Conservation (phyloP, 2,113 vertebrate genomes). For the Atrichornis clamosus region DNA sequence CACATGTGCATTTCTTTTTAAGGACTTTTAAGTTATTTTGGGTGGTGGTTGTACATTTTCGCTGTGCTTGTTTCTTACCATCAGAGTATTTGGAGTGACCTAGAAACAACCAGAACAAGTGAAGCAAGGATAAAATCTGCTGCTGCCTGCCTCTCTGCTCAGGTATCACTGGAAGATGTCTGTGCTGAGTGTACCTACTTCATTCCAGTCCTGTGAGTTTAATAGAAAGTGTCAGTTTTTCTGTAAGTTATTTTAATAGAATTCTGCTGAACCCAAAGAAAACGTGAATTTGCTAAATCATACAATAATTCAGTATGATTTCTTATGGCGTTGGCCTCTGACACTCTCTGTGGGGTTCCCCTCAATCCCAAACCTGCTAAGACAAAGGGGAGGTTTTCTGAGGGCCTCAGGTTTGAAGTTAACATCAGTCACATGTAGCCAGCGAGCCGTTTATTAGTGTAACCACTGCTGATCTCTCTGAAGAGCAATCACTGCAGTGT, state of each 20-base stretch:
- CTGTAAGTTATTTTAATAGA: not conserved
- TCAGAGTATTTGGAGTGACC: not conserved
- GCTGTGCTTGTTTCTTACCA: not conserved
- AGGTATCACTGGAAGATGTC: not conserved
- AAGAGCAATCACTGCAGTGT: not conserved
- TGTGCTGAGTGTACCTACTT: not conserved
- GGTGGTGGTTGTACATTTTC: not conserved
- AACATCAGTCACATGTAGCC: not conserved
- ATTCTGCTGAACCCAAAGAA: not conserved
- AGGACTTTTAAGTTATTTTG: not conserved
- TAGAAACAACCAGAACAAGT: not conserved
- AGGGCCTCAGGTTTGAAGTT: not conserved
- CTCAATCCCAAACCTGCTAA: not conserved
- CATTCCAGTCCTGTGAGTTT: not conserved
- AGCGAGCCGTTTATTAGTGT: not conserved
- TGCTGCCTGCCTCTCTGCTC: not conserved
- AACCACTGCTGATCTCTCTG: not conserved
- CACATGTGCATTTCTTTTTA: conserved; percentile 19
- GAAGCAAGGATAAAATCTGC: not conserved
- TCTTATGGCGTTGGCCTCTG: not conserved
- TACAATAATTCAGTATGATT: not conserved
- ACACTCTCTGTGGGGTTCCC: not conserved
- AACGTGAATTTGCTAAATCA: not conserved
- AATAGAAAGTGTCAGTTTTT: not conserved
- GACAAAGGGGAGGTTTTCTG: not conserved